Conservation (phyloP, 2,797 vertebrate genomes). For the Coluber constrictor region DNA sequence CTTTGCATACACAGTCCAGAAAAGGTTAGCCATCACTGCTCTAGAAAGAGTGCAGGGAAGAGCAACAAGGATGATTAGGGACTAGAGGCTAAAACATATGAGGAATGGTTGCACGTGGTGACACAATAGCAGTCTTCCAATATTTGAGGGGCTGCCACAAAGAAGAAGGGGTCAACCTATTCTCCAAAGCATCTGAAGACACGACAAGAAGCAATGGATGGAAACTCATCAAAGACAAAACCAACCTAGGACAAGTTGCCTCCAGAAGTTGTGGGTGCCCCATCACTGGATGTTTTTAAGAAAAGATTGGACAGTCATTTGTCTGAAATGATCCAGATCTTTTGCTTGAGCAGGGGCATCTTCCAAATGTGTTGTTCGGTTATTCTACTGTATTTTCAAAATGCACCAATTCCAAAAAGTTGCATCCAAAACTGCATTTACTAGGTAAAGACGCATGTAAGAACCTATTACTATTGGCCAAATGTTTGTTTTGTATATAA, state of each 20-base stretch:
- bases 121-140: background rate
- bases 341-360: rapidly evolving
- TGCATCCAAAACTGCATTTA: background rate
- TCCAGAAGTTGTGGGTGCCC: no score
- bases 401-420: background rate
- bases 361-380: background rate
- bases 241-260: no score
- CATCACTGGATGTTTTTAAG: no score
- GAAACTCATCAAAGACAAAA: background rate
- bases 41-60: no score
- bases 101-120: background rate
- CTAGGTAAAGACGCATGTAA: background rate
- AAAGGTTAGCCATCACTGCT: no score
- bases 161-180: background rate
- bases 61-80: background rate
- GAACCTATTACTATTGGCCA: background rate
- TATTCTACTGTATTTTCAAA: background rate
- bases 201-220: background rate
- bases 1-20: no score
- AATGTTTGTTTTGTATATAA: background rate
- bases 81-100: background rate
- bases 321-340: no score
- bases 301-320: no score
- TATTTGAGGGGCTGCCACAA: background rate
- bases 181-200: background rate